These are phyloP conservation scores for Zaprionus lineosus DNA, from an alignment of 2,888 invertebrate species.

Conservation along the genomic window DNA sequence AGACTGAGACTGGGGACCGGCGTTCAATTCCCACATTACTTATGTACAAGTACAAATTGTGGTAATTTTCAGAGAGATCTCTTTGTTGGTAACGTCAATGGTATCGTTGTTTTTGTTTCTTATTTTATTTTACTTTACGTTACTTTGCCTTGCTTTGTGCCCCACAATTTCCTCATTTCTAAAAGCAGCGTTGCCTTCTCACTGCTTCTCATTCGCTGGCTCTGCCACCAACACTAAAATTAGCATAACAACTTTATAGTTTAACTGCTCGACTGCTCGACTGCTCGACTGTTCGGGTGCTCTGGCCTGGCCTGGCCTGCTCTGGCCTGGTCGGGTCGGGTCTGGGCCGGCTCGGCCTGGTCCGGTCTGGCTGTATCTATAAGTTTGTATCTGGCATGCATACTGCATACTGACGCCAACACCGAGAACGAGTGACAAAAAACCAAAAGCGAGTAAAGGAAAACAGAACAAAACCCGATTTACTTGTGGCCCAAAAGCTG, in stretches of 20 bases:
- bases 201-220: slow-evolving; percentile 32
- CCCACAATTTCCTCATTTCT: slow-evolving; percentile 76
- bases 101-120: background rate
- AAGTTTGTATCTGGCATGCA: slow-evolving; percentile 72
- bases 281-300: slow-evolving; percentile 14
- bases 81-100: slow-evolving; percentile 57
- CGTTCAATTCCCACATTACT: slow-evolving; percentile 75
- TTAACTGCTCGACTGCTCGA: slow-evolving; percentile 73
- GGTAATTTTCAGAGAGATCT: slow-evolving; percentile 77
- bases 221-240: slow-evolving; percentile 77
- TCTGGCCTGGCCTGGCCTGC: slow-evolving; percentile 21
- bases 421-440: slow-evolving; percentile 47
- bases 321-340: slow-evolving; percentile 26
- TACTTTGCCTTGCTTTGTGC: slow-evolving; percentile 31
- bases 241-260: slow-evolving; percentile 83
- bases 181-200: slow-evolving; percentile 46
- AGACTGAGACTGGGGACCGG: slow-evolving; percentile 8
- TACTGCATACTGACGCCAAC: slow-evolving; percentile 46
- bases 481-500: slow-evolving; percentile 30
- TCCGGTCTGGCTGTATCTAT: slow-evolving; percentile 63
- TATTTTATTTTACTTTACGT: background rate
- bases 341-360: slow-evolving; percentile 31
- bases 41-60: slow-evolving; percentile 80
- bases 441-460: slow-evolving; percentile 44
- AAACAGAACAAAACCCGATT: slow-evolving; percentile 47